Base-by-base conservation (phyloP, 2,888 invertebrate genomes). In the Diploptera punctata region DNA sequence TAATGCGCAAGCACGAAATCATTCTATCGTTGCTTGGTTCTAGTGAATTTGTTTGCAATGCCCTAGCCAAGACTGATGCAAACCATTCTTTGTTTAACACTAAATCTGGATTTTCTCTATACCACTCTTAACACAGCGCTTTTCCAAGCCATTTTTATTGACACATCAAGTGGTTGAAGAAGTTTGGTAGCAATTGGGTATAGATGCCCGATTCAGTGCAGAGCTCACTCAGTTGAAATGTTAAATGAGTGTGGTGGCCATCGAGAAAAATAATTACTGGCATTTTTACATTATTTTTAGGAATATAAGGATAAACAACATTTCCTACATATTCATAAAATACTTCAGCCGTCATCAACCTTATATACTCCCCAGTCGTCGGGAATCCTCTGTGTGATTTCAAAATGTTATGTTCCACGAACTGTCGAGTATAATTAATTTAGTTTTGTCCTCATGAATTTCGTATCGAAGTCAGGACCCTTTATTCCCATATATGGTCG, bases 301-400 rank as follows among this genome's bases (percentile, higher is more conserved):
- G 38, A 4, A 79, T 68, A 44, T 67, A 79, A 52, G 78, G 77
- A 54, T 76, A 26, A 73, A 78, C 78, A 19, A 77, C 73, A 71
- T 78, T 77, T 9, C 75, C 70, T 49, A 78, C 74, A 75, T 78
- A 78, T 71, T 78, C 78, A 54, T 73, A 79, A 69, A 79, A 79
- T 0, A 74, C 44, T 76, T 77, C 76, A 26, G 72, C 67, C 24
- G 76, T 77, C 77, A 78, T 78, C 77, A 77, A 78, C 3, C 77
- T 77, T 67, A 72, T 77, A 1, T 7, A 79, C 75, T 19, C 74
- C 77, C 78, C 79, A 79, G 21, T 74, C 69, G 21, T 76, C 67
- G n/a, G n/a, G n/a, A n/a, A n/a, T n/a, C n/a, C n/a, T n/a, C n/a
- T n/a, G n/a, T n/a, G n/a, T n/a, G n/a, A n/a, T n/a, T n/a, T n/a